phyloP scores from a whole-genome alignment of 37 sponge, comb jelly and placozoan species.

The Trichoplax adhaerens region DNA sequence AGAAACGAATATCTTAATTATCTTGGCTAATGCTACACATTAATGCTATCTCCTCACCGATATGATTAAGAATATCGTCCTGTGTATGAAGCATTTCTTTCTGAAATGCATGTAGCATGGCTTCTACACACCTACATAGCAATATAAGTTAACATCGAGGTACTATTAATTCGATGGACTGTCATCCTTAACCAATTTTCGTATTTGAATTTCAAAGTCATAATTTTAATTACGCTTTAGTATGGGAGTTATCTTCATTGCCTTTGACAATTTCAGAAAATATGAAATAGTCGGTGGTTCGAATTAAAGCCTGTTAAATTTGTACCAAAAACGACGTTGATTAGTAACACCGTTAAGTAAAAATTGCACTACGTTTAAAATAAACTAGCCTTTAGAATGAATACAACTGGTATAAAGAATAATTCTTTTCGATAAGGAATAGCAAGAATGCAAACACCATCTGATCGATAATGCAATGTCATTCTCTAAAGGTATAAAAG shows the following conservation, averaged over 20 bases:
- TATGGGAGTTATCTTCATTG: conserved; percentile 35
- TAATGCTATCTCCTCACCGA: conserved; percentile 15
- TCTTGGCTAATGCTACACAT: not conserved
- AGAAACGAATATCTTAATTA: too few relatives aligned
- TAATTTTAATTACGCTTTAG: conserved; percentile 36
- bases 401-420: conserved; percentile 64
- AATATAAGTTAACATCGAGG: not conserved
- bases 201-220: too few relatives aligned
- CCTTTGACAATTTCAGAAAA: conserved; percentile 44
- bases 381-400: conserved; percentile 42
- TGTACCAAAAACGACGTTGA: not conserved
- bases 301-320: conserved; percentile 43
- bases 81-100: conserved; percentile 32
- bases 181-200: too few relatives aligned
- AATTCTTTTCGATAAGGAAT: conserved; percentile 57
- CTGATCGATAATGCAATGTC: conserved; percentile 74
- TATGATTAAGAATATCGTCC: conserved; percentile 32
- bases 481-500: conserved; percentile 27
- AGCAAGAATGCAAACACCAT: conserved; percentile 63
- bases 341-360: not conserved
- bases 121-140: conserved; percentile 34
- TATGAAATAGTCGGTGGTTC: conserved; percentile 45
- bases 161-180: too few relatives aligned
- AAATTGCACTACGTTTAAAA: too few relatives aligned
- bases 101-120: conserved; percentile 37